Conservation (phyloP, 2,797 vertebrate species). For the Vultur gryphus region DNA sequence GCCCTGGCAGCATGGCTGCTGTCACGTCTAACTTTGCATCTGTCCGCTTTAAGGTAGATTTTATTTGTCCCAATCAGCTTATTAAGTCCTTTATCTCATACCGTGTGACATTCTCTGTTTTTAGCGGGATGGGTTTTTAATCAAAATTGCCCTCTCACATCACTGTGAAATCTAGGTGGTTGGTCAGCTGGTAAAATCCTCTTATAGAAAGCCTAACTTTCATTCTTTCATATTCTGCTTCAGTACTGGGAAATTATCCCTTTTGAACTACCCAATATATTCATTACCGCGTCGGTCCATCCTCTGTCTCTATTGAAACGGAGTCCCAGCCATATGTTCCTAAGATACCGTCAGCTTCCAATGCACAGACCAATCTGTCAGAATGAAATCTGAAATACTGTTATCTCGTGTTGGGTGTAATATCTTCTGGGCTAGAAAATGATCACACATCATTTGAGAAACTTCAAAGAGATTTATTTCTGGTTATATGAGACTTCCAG, state of each 20-base stretch:
- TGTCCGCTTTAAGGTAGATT: neutral
- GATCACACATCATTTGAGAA: constrained; percentile 54
- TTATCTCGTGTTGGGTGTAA: constrained; percentile 20
- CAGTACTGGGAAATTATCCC: constrained; percentile 7
- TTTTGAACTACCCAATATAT: constrained; percentile 2
- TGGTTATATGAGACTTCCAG: constrained; percentile 46
- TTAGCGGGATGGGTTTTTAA: neutral
- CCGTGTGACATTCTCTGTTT: neutral
- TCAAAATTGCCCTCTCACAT: neutral
- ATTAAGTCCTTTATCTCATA: neutral
- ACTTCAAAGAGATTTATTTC: constrained; percentile 62
- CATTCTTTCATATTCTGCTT: constrained; percentile 18
- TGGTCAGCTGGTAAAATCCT: constrained; percentile 35
- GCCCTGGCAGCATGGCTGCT: neutral
- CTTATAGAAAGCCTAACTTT: neutral
- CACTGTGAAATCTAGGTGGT: neutral
- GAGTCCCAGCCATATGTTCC: constrained; percentile 19
- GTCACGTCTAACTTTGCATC: neutral
- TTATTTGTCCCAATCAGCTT: neutral
- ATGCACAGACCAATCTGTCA: constrained; percentile 1
- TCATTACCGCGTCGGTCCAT: neutral
- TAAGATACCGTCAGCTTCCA: constrained; percentile 41
- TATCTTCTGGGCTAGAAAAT: constrained; percentile 45
- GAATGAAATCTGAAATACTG: constrained; percentile 35
- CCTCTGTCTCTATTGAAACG: neutral